Evolutionary conservation across 2,888 invertebrate genomes (phyloP), one percentile per base, ranked within the genome.

Genomic region (Imbricaverruca yamaguchii): DNA sequence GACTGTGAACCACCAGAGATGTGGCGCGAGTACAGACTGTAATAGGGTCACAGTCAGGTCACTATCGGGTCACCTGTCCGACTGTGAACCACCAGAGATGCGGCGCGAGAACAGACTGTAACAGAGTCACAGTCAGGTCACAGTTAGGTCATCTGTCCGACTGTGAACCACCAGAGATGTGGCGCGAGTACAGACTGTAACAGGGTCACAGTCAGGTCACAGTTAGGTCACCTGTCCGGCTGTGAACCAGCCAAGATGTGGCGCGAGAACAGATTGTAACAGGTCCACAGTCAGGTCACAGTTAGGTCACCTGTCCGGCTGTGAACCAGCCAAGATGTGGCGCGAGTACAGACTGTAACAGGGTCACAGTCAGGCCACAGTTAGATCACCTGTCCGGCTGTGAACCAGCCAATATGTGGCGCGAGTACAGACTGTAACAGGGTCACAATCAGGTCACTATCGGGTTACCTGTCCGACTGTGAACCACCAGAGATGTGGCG

Each of bases 121-220:
- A 65, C 65, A 12, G 65, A 1, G 15, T 11, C 59, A 59, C 59
- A 59, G 59, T 15, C 39, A 39, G 39, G 4, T 39, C 39, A 39
- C 39, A n/a, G n/a, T n/a, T n/a, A n/a, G n/a, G n/a, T n/a, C n/a
- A n/a, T n/a, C n/a, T n/a, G n/a, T 39, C 18, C 53, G 74, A 15
- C 74, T 74, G 53, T 2, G 53, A 7, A 7, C 74, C 74, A 8
- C 53, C 74, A 2, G 74, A 13, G 74, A 74, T 74, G 53, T 74
- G 74, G 9, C 74, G 74, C 74, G 74, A 74, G 74, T 74, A 74
- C 39, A 74, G 53, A 53, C 74, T 74, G 74, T 9, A 65, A 65
- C 65, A 12, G 65, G 12, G 15, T 11, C 59, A 59, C 59, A 59
- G 59, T 15, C 39, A 39, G 39, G 4, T 39, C 39, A 39, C 39